Percentiles rank a stretch among this genome's conserved stretches.
Conservation (phyloP, 2,797 vertebrate species). For the Alosa sapidissima region DNA sequence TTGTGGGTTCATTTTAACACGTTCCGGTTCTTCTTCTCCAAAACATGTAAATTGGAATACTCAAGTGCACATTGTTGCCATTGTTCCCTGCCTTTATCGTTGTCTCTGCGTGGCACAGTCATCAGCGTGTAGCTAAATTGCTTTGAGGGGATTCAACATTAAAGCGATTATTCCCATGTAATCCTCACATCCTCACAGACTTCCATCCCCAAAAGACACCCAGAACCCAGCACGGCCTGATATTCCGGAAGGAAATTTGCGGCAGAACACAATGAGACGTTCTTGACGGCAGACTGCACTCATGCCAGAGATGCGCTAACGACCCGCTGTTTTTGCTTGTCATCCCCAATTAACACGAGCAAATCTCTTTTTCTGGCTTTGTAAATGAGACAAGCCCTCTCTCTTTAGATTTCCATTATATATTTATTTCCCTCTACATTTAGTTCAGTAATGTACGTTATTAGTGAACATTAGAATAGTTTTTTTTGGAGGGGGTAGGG, state of each 20-base stretch:
- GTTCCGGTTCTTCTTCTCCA: background rate
- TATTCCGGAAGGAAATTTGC: conserved; percentile 27
- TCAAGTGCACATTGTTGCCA: conserved; percentile 26
- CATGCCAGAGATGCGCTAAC: conserved; percentile 37
- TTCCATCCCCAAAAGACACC: conserved; percentile 67
- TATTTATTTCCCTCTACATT: background rate
- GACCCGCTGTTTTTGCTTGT: conserved; percentile 55
- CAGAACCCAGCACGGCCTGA: conserved; percentile 53
- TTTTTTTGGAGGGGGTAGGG: background rate
- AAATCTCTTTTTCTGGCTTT: conserved; percentile 62
- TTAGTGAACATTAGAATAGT: background rate
- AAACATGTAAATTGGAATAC: background rate
- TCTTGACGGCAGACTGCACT: conserved; percentile 35
- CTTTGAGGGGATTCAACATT: conserved; percentile 89
- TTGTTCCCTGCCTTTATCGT: conserved; percentile 77
- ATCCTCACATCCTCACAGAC: conserved; percentile 87
- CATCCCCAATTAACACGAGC: conserved; percentile 68
- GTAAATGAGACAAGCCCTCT: conserved; percentile 65
- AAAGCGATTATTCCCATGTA: conserved; percentile 94
- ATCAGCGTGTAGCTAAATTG: conserved; percentile 89
- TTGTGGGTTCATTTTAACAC: background rate
- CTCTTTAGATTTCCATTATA: conserved; percentile 32
- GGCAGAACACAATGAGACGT: conserved; percentile 41
- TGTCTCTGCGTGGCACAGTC: conserved; percentile 86
- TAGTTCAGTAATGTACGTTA: background rate